These are phyloP conservation scores for Caenorhabditis panamensis DNA, from an alignment of 2,888 invertebrate species.

Conservation along the genomic window DNA sequence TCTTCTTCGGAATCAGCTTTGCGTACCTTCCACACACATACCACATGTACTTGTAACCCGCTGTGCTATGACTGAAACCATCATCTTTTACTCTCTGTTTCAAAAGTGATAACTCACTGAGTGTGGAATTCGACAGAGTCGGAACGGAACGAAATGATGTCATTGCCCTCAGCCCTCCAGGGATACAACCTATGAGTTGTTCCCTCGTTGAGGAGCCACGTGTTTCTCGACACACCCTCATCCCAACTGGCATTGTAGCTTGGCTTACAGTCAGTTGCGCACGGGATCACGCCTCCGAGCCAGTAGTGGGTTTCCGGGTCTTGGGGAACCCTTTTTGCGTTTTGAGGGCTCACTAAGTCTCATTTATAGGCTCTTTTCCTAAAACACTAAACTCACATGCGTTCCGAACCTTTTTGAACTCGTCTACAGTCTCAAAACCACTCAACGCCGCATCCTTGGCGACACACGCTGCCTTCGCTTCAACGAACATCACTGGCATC, in stretches of 20 bases:
- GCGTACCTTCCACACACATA: background rate
- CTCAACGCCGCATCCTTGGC: background rate
- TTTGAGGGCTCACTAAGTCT: background rate
- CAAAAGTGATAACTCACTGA: slow-evolving; percentile 8
- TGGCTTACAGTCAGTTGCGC: slow-evolving; percentile 8
- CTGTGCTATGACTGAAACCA: background rate
- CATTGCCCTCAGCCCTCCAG: background rate
- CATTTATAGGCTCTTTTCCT: too few species aligned
- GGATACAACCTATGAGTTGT: too few species aligned
- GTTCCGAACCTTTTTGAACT: background rate
- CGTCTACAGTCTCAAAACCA: slow-evolving; percentile 4
- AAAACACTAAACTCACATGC: too few species aligned
- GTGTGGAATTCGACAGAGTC: slow-evolving; percentile 3
- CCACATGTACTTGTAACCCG: background rate
- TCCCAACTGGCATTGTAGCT: slow-evolving; percentile 19
- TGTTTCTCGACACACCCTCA: slow-evolving; percentile 15
- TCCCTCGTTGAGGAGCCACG: background rate
- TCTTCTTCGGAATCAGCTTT: background rate
- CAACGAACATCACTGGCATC: background rate
- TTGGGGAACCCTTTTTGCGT: background rate
- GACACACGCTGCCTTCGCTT: background rate
- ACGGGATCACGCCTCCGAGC: slow-evolving; percentile 12
- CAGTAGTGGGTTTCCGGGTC: background rate
- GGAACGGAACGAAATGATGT: slow-evolving; percentile 1
- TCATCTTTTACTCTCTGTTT: too few species aligned